Base-by-base conservation (phyloP, 2,888 invertebrate genomes). In the Alviniconcha strummeri region DNA sequence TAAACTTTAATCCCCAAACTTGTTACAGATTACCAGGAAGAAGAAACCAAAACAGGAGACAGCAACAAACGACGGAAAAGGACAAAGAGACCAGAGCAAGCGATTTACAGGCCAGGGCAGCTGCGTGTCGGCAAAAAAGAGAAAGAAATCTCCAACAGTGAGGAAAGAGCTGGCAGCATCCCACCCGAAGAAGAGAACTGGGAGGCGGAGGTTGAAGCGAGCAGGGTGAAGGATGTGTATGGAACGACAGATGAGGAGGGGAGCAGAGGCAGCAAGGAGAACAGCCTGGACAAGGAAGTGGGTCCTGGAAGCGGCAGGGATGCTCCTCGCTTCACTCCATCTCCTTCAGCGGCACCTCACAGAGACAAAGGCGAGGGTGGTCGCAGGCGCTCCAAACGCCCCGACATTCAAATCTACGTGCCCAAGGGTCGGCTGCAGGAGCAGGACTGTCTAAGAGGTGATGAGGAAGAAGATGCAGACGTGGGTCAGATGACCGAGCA, bases 391-490 rank as follows among this genome's bases (percentile, higher is more conserved):
- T 56, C 84, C 15, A 90, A 90, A 85, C 86, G 88, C n/a, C 91
- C 91, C 6, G 91, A 91, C 76, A 89, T 92, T 19, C 90, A 88
- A 81, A 88, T 89, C 56, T 92, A 92, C 87, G 88, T 91, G 17
- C 92, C 92, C 5, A 90, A 89, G 84, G 90, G 88, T 2, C 87
- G 88, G 36, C 81, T 90, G 6, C 80, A 88, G 36, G 90, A 90
- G 77, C 87, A 89, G 57, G 88, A 88, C 83, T 36, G 36, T 72
- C 84, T 54, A 85, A 86, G 6, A 52, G 79, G 72, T 7, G 87
- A 87, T 55, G 86, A 86, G 17, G 83, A 84, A 57, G 82, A 84
- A 67, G 81, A 83, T 54, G n/a, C 71, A 8, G 86, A 85, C 72
- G 69, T 54, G 8, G 84, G 80, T 5, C 81, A 84, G 9, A 60